These are phyloP conservation scores for Physocephala rufipes DNA, from an alignment of 2,888 invertebrate species.

Conservation along the genomic window DNA sequence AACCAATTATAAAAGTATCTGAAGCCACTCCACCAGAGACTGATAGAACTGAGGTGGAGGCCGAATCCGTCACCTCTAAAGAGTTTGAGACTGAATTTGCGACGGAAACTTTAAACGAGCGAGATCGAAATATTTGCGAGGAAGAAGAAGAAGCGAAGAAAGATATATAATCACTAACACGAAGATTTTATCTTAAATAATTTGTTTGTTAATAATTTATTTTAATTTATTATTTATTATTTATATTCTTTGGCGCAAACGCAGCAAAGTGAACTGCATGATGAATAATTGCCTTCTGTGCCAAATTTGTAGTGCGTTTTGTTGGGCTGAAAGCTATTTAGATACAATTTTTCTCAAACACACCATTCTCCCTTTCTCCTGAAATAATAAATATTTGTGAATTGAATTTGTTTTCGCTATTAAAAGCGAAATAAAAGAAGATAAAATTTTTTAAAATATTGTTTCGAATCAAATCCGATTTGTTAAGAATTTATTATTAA, in stretches of 20 bases:
- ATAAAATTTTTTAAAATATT: background rate
- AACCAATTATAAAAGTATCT: slow-evolving; percentile 12
- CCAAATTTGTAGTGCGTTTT: slow-evolving; percentile 20
- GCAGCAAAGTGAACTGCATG: slow-evolving; percentile 12
- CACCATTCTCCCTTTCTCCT: slow-evolving; percentile 9
- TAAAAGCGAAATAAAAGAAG: slow-evolving; percentile 30
- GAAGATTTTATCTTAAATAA: slow-evolving; percentile 21
- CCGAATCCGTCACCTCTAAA: slow-evolving; percentile 1
- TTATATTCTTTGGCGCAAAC: slow-evolving; percentile 11
- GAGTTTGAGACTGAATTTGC: background rate
- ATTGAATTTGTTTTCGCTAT: slow-evolving; percentile 29
- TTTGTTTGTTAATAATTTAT: slow-evolving; percentile 30
- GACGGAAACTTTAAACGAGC: background rate
- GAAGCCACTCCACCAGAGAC: slow-evolving; percentile 32
- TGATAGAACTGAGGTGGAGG: slow-evolving; percentile 5
- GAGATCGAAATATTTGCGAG: background rate
- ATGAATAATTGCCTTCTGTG: slow-evolving; percentile 14
- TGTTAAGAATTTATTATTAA: slow-evolving; percentile 14
- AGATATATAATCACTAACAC: slow-evolving; percentile 25
- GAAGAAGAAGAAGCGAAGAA: slow-evolving; percentile 30
- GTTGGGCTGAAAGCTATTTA: slow-evolving; percentile 16
- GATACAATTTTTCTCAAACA: background rate
- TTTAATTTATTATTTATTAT: no score
- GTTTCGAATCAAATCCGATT: slow-evolving; percentile 2
- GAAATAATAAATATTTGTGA: slow-evolving; percentile 33